phyloP scores from a whole-genome alignment of 2,888 invertebrate genomes.

The Bursaphelenchus okinawaensis region DNA sequence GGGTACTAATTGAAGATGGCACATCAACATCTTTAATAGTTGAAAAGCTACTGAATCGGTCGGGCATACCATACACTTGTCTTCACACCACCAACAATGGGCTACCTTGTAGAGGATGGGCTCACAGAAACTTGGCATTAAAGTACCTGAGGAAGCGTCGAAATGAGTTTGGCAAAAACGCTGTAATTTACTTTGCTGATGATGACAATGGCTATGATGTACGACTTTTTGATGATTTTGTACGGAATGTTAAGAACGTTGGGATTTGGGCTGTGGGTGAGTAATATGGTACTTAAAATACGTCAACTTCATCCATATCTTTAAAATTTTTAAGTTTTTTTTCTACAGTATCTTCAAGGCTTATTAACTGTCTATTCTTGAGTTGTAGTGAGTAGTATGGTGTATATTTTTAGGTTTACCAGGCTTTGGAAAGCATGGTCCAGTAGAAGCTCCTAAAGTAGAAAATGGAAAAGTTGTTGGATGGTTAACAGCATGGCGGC shows the following conservation, averaged over 20 bases:
- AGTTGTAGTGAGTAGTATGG: no score
- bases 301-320: no score
- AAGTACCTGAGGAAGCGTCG: conserved; percentile 7
- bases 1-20: conserved; percentile 44
- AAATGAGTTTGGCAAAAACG: neutral
- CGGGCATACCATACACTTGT: neutral
- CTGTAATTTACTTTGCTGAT: conserved; percentile 21
- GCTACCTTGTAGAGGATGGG: conserved; percentile 16
- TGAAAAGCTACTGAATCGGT: conserved; percentile 29
- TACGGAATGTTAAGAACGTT: conserved; percentile 18
- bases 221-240: conserved; percentile 16
- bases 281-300: neutral
- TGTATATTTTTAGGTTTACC: neutral
- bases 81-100: neutral
- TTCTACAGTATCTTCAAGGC: no score
- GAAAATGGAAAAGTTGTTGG: conserved; percentile 15
- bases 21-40: conserved; percentile 31
- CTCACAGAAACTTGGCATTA: conserved; percentile 17
- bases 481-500: conserved; percentile 14
- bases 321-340: no score
- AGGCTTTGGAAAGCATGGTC: neutral
- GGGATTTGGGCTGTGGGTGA: conserved; percentile 21
- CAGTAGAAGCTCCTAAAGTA: conserved; percentile 22
- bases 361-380: no score
- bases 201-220: conserved; percentile 21